phyloP scores from a whole-genome alignment of 1,140 invertebrate species.

The Coenobita brevimanus region DNA sequence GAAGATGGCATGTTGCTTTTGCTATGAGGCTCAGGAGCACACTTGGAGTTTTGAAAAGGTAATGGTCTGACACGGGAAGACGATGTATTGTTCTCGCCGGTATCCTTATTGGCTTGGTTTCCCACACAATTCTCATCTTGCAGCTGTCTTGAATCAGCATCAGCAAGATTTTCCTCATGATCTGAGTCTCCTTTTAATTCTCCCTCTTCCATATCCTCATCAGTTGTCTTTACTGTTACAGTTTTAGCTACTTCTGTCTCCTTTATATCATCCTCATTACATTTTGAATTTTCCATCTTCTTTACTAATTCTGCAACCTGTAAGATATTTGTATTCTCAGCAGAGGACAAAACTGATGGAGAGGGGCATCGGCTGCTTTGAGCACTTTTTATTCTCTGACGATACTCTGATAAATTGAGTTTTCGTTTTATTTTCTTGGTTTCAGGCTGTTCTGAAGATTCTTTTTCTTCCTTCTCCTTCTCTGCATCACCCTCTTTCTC shows the following conservation, averaged over 20 bases:
- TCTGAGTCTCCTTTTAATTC: constrained; percentile 60
- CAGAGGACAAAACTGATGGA: constrained; percentile 42
- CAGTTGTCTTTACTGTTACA: background rate
- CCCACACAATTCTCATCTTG: background rate
- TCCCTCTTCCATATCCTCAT: constrained; percentile 60
- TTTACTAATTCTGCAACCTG: constrained; percentile 18
- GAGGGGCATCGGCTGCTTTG: constrained; percentile 65
- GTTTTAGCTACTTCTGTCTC: background rate
- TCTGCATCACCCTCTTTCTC: background rate
- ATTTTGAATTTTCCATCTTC: constrained; percentile 4
- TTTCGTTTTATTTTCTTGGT: constrained; percentile 71
- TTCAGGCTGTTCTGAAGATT: constrained; percentile 40
- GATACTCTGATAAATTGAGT: constrained; percentile 76
- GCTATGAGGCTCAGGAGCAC: too few relatives aligned
- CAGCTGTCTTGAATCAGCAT: background rate
- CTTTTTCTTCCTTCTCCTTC: constrained; percentile 39
- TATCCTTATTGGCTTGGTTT: background rate
- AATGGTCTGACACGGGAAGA: too few relatives aligned
- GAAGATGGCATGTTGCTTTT: too few relatives aligned
- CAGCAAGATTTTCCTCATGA: background rate
- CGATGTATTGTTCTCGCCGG: too few relatives aligned
- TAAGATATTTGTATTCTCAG: background rate
- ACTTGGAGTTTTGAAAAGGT: too few relatives aligned
- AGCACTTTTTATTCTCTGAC: constrained; percentile 72
- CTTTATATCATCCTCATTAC: background rate